Base-by-base conservation (phyloP, 1,140 invertebrate species). In the Drosophila sechellia region DNA sequence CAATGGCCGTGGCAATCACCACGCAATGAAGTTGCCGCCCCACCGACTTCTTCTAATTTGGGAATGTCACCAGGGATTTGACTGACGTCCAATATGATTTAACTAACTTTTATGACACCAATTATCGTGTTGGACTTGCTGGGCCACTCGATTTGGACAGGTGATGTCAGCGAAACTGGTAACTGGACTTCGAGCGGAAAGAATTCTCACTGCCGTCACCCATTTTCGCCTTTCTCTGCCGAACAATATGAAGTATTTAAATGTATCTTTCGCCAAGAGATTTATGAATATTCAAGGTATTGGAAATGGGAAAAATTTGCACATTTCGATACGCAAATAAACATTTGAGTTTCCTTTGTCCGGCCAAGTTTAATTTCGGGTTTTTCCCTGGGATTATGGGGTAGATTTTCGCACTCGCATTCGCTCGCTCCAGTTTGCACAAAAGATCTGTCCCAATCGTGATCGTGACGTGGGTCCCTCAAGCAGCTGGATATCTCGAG, bases 281-380 rank as follows among this genome's bases (percentile, higher is more conserved):
- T 79, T 83, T 83, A 84, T 84, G 52, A 46, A 69, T 59, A 79
- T 81, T 58, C 31, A 76, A 56, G 65, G 40, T 71, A 60, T 31
- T 31, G 27, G 45, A 48, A 78, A 66, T 27, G 22, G 27, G n/a
- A 65, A 49, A 77, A 78, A 71, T 77, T 57, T 77, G 74, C 60
- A 81, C 55, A 85, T 85, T 85, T 89, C 84, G 84, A 84, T 87
- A 87, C 79, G 83, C 83, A 87, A 87, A 87, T 87, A 87, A 83
- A 83, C 58, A 81, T 86, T 79, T 72, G 31, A 63, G 79, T 81
- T 72, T 37, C 65, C 49, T 63, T 80, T 80, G 72, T 84, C 55
- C 45, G 25, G 12, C 34, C 20, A 49, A 72, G 55, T 40, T 79
- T 65, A 54, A 66, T 81, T 85, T 77, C 27, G 39, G 59, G 48